phyloP scores from a whole-genome alignment of 2,888 invertebrate species.

The Apeira syringaria region DNA sequence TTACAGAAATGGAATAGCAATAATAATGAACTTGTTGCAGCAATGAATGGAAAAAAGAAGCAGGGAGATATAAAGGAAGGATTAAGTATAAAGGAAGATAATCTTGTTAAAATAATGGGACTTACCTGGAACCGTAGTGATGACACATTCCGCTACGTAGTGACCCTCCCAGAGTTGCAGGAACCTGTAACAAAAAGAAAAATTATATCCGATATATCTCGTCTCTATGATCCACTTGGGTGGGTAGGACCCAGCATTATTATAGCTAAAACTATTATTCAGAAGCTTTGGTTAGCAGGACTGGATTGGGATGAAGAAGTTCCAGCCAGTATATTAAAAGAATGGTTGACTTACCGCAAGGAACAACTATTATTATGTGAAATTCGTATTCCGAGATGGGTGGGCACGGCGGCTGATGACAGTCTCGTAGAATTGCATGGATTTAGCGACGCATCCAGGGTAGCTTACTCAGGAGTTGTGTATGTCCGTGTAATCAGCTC shows the following conservation, averaged over 20 bases:
- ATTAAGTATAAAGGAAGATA: too few relatives aligned
- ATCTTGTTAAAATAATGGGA: too few relatives aligned
- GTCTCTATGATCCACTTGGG: too few relatives aligned
- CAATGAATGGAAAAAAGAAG: too few relatives aligned
- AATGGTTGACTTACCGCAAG: not conserved
- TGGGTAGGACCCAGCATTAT: not conserved
- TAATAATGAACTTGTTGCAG: too few relatives aligned
- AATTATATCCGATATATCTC: too few relatives aligned
- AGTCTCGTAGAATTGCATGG: not conserved
- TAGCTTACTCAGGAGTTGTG: not conserved
- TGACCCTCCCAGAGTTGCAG: too few relatives aligned
- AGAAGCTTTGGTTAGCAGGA: not conserved
- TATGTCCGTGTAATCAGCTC: not conserved
- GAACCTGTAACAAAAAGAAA: too few relatives aligned
- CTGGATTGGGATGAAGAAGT: not conserved
- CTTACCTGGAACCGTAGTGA: too few relatives aligned
- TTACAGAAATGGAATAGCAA: too few relatives aligned
- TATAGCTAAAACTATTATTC: not conserved
- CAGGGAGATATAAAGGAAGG: too few relatives aligned
- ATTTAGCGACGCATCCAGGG: not conserved
- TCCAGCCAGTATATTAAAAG: not conserved
- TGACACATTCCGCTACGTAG: too few relatives aligned
- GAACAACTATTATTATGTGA: not conserved
- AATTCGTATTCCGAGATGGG: not conserved
- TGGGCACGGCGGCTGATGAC: not conserved